Base-by-base conservation (phyloP, 2,888 invertebrate species). In the Clanis bilineata region DNA sequence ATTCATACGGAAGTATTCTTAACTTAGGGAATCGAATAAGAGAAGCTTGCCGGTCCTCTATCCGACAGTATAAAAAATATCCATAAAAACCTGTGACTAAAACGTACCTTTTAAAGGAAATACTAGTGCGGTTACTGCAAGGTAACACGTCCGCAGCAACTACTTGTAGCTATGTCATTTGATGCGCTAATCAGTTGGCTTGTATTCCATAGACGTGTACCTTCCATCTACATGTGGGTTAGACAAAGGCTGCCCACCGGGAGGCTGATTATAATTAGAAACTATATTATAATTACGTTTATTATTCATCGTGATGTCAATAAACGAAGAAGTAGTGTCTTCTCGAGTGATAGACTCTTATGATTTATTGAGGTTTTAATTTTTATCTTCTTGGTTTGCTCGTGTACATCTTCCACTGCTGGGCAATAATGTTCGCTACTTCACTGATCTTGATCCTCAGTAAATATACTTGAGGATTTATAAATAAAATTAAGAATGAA, bases 201-300 rank as follows among this genome's bases (percentile, higher is more conserved):
- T 56, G 23, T 56, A 38, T 39, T 56, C 38, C 23, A 36, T n/a
- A 10, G 15, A 25, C 38, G 45, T 45, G 18, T 25, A 39, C 28
- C 28, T 5, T 39, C 12, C 25, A 38, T 56, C 59, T 54, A 44
- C 55, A 44, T 56, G 32, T 43, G 55, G n/a, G 36, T 38, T 28
- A 15, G 28, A 43, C 44, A 56, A 56, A 59, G 56, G 38, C 21
- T 18, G 22, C 10, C 59, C 45, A 23, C 45, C 28, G 44, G 21
- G 38, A 56, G 28, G 28, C 38, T 38, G 25, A 59, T 59, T 59
- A 59, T 25, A 56, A 45, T 56, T 18, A 45, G 10, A 23, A 38
- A 45, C 43, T 9, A 32, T 55, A 59, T 56, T 54, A 23, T 55
- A 59, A 59, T 55, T 36, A 21, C 21, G 32, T 39, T 55, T 25